Percentiles rank a stretch among this genome's conserved stretches.
Evolutionary conservation across 2,113 vertebrate species (phyloP).

Genomic region (Rhagologus leucostigma): DNA sequence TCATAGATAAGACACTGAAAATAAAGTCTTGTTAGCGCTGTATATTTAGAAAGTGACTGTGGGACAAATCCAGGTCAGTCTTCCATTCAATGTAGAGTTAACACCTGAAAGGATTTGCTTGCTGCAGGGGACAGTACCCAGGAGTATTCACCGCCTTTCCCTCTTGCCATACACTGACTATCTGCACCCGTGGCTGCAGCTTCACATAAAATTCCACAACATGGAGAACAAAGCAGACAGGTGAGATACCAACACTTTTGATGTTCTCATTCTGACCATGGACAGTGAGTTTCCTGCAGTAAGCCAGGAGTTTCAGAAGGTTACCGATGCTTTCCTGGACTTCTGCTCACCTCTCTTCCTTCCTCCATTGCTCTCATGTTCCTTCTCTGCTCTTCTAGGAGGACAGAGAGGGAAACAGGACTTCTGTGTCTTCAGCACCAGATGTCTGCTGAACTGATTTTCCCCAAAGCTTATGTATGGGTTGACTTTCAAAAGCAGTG

Average conservation of each 20-base stretch:
- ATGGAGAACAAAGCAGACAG: background rate
- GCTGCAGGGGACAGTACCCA: background rate
- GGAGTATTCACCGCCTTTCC: background rate
- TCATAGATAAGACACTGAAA: conserved; percentile 46
- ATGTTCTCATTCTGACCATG: background rate
- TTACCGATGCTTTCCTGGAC: background rate
- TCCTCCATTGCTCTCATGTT: background rate
- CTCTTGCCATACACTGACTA: background rate
- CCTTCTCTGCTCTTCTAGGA: background rate
- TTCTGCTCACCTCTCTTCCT: background rate
- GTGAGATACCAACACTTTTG: background rate
- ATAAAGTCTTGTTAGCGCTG: conserved; percentile 24
- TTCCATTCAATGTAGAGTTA: background rate
- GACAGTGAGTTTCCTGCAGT: background rate
- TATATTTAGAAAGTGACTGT: conserved; percentile 46
- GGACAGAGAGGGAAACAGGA: background rate
- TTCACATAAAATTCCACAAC: background rate
- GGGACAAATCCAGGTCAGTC: background rate
- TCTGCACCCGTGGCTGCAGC: background rate
- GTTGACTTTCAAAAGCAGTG: background rate
- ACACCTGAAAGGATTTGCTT: conserved; percentile 11
- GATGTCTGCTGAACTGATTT: background rate
- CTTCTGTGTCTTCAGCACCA: background rate
- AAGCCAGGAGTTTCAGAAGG: background rate
- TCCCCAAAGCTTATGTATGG: fast-evolving